Evolutionary conservation across 1,140 invertebrate species (phyloP).

Genomic region (Phortica variegata): DNA sequence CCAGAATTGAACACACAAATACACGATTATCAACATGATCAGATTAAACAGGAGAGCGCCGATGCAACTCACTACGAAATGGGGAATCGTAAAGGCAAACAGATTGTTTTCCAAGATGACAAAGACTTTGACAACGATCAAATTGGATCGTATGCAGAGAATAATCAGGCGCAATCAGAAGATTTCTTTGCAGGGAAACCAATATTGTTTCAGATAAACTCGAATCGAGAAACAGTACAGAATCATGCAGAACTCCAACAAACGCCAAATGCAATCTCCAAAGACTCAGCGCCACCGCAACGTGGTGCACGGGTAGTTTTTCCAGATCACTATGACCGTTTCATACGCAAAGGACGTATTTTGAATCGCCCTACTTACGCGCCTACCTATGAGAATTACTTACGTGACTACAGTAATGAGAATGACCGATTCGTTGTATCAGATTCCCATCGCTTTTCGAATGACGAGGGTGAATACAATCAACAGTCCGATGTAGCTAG

Average conservation of each 20-base stretch:
- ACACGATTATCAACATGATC: too few species aligned
- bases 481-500: conserved; percentile 3
- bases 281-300: conserved; percentile 34
- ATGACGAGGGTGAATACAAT: conserved; percentile 30
- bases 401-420: conserved; percentile 12
- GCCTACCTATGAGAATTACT: conserved; percentile 32
- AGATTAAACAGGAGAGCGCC: conserved; percentile 9
- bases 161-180: conserved; percentile 1
- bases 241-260: conserved; percentile 1
- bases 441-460: not conserved
- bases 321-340: conserved; percentile 40
- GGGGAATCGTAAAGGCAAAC: conserved; percentile 31
- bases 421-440: conserved; percentile 35
- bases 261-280: conserved; percentile 31
- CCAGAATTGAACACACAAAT: too few species aligned
- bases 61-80: conserved; percentile 22
- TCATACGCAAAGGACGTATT: conserved; percentile 41
- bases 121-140: conserved; percentile 31
- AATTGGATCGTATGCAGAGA: not conserved
- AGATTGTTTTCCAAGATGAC: conserved; percentile 38
- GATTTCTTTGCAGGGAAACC: conserved; percentile 7
- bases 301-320: conserved; percentile 37
- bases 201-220: conserved; percentile 14
- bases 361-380: conserved; percentile 43
- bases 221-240: conserved; percentile 9